A percentile compares a stretch with the other conserved stretches of the same genome.
Conservation (phyloP, 2,797 vertebrate species). For the Helicolenus hilgendorfi region DNA sequence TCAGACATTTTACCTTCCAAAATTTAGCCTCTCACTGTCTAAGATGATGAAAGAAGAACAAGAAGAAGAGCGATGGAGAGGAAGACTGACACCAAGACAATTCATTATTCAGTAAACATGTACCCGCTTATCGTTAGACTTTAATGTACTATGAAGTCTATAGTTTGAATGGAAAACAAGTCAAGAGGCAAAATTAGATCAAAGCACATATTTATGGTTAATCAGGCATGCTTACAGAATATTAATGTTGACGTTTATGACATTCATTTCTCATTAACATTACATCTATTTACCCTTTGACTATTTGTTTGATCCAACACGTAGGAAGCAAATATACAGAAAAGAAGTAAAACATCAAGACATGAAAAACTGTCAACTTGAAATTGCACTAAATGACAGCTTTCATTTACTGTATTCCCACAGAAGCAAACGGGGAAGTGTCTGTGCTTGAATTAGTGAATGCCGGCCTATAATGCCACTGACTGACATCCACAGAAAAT, state of each 20-base stretch:
- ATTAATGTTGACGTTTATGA: conserved; percentile 10
- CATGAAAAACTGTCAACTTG: neutral
- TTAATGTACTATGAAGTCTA: conserved; percentile 15
- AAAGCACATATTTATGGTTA: conserved; percentile 1
- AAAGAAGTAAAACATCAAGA: neutral
- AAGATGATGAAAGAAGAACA: neutral
- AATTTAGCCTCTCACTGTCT: neutral
- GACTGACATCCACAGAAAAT: neutral
- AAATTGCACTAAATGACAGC: neutral
- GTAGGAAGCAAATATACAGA: neutral
- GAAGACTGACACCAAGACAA: neutral
- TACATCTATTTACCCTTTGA: neutral
- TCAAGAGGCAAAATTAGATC: conserved; percentile 6
- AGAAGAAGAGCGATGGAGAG: neutral
- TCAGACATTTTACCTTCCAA: neutral
- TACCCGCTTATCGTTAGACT: neutral
- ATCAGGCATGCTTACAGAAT: neutral
- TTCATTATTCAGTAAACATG: conserved; percentile 13
- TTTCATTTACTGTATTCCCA: neutral
- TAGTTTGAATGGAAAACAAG: conserved; percentile 14
- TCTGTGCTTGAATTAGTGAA: neutral
- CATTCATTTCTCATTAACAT: conserved; percentile 21
- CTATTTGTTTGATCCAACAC: neutral
- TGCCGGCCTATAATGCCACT: neutral
- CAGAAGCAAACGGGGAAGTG: neutral